Conservation (phyloP, 2,113 vertebrate genomes). For the Anseranas semipalmata region DNA sequence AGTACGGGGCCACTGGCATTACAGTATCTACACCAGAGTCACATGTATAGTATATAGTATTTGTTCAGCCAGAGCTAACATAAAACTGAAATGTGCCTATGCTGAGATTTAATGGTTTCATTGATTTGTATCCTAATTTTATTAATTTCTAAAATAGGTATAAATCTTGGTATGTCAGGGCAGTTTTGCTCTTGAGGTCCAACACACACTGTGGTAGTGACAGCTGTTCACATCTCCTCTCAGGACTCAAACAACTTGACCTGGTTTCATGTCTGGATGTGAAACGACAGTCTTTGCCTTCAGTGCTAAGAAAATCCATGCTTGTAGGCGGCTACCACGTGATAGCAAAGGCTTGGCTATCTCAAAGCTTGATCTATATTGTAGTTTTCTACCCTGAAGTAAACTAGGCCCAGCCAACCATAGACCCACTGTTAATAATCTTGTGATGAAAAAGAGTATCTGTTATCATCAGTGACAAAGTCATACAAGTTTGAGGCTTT, state of each 20-base stretch:
- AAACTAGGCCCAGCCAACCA: neutral
- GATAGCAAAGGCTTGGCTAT: neutral
- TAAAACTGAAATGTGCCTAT: neutral
- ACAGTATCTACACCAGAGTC: neutral
- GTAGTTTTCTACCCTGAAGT: neutral
- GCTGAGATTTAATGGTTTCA: neutral
- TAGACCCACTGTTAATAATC: neutral
- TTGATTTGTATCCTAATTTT: neutral
- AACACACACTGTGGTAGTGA: neutral
- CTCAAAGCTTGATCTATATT: neutral
- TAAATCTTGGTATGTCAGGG: neutral
- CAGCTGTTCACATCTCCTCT: neutral
- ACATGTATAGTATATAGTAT: constrained; percentile 12
- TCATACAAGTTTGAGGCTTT: neutral
- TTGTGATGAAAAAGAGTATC: neutral
- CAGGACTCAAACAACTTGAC: neutral
- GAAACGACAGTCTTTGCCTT: neutral
- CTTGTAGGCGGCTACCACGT: neutral
- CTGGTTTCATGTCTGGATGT: neutral
- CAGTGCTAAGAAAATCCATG: neutral
- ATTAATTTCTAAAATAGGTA: neutral
- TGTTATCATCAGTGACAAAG: neutral
- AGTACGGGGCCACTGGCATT: neutral
- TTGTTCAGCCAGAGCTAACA: neutral
- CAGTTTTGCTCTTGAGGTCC: neutral